These are phyloP conservation scores for Atta colombica DNA, from an alignment of 1,140 invertebrate species.

Conservation along the genomic window DNA sequence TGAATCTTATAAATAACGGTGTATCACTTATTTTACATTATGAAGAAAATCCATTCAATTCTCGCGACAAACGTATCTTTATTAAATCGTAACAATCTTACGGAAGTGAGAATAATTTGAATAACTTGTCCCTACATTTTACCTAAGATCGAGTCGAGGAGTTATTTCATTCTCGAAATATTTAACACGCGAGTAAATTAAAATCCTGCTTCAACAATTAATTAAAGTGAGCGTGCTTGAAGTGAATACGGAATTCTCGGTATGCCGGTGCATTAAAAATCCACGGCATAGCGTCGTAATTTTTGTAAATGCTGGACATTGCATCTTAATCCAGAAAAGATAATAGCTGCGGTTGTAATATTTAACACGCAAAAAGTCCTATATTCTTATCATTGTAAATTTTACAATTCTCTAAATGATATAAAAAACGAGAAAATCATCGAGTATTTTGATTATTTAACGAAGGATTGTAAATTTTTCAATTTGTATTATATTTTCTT, in stretches of 20 bases:
- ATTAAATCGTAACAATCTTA: constrained; percentile 55
- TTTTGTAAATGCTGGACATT: constrained; percentile 46
- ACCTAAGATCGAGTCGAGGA: constrained; percentile 41
- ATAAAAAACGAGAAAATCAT: background rate
- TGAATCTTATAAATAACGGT: constrained; percentile 42
- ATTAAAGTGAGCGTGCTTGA: constrained; percentile 48
- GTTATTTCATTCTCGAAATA: constrained; percentile 59
- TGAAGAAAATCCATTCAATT: constrained; percentile 43
- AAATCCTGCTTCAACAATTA: constrained; percentile 59
- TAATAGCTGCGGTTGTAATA: constrained; percentile 15
- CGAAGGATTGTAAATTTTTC: background rate
- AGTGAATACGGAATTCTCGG: constrained; percentile 61
- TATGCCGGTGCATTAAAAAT: constrained; percentile 61
- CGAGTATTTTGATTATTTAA: background rate
- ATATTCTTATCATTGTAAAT: background rate
- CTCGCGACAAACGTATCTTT: constrained; percentile 42
- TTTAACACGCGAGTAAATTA: constrained; percentile 61
- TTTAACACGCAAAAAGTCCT: background rate
- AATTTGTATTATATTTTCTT: background rate
- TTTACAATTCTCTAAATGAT: background rate
- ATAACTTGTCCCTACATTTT: constrained; percentile 49
- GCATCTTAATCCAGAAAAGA: constrained; percentile 34
- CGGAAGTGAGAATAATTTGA: constrained; percentile 48
- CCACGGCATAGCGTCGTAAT: constrained; percentile 44
- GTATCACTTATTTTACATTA: constrained; percentile 37